Evolutionary conservation across 2,113 vertebrate genomes (phyloP).

Genomic region (Carassius gibelio): DNA sequence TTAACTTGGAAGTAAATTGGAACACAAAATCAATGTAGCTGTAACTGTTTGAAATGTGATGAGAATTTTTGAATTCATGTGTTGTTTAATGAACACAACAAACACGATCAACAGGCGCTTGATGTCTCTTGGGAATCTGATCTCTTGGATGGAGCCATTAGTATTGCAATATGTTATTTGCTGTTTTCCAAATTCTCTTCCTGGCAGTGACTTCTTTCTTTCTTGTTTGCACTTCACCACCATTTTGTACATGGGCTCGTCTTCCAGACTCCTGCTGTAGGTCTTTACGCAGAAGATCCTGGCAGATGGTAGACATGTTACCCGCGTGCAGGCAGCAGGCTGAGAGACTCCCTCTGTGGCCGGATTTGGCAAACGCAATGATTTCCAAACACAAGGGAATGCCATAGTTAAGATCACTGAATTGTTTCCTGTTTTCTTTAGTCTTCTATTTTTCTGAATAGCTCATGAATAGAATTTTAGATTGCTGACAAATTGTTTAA

Average conservation of each 20-base stretch:
- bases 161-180: conserved; percentile 6
- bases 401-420: background rate
- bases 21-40: background rate
- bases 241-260: conserved; percentile 23
- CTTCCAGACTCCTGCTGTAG: conserved; percentile 24
- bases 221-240: conserved; percentile 8
- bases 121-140: background rate
- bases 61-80: background rate
- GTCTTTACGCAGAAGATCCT: conserved; percentile 30
- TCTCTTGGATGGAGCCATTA: background rate
- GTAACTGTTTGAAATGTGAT: background rate
- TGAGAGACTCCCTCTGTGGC: conserved; percentile 20
- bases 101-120: background rate
- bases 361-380: background rate
- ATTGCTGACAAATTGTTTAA: background rate
- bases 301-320: conserved; percentile 49
- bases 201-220: background rate
- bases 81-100: background rate
- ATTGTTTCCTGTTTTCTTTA: background rate
- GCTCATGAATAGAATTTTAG: background rate
- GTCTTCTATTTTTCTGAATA: background rate
- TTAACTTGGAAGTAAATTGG: background rate
- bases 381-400: background rate
- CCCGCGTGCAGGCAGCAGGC: conserved; percentile 35
- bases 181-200: conserved; percentile 11